Evolutionary conservation across 1,140 invertebrate genomes (phyloP), one percentile per base, ranked within the genome.

Genomic region (Monochamus saltuarius): DNA sequence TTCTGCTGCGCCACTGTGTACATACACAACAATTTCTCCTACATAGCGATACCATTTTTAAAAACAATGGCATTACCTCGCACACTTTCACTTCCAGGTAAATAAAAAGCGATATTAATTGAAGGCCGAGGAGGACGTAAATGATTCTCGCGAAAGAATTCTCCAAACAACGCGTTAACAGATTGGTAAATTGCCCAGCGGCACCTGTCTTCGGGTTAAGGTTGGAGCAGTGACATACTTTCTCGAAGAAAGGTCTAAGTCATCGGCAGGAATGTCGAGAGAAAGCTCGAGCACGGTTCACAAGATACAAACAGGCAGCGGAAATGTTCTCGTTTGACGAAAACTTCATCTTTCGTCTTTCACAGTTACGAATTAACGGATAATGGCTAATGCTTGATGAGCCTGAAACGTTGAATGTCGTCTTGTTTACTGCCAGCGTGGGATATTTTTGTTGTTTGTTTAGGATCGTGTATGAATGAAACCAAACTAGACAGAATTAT

Each of bases 191-290:
- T 34, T 14, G 29, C 10, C 13, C 16, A 19, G 10, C 16, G 16
- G 13, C 10, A 14, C 10, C 13, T n/a, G 49, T 37, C 45, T 54
- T 22, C 54, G 43, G 64, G 64, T 66, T 62, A 66, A 63, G 64
- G 64, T 66, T 63, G 59, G 14, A 45, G 22, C 56, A 51, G 49
- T 66, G 64, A 62, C 64, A 66, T 45, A 66, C 64, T 66, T 66
- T 66, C 64, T 60, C 56, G 13, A 52, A 49, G 64, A 66, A 66
- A 66, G 64, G 64, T 60, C 60, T 65, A 55, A 59, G 64, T 62
- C 64, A 65, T 29, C 22, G 22, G 6, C 22, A 29, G 22, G 22
- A 29, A 29, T 29, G 22, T 29, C 22, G 22, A 29, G 22, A 29
- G 22, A 29, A 29, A 29, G 22, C 22, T 29, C 22, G 22, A 29